Conservation (phyloP, 2,888 invertebrate genomes). For the Hoplodrina blanda region DNA sequence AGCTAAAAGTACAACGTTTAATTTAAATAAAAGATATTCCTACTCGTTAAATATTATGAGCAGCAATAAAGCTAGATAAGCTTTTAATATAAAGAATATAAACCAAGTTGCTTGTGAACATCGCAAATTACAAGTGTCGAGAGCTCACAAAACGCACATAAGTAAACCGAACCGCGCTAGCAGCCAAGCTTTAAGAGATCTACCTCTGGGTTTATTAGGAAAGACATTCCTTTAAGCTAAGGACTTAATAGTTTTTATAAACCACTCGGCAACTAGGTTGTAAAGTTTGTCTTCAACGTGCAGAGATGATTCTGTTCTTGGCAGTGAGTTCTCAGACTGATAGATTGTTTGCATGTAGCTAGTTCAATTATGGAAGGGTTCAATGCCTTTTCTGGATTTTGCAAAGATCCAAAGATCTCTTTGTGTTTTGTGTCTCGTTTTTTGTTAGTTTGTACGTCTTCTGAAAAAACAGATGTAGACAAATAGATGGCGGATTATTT, state of each 20-base stretch:
- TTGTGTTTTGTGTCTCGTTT: slow-evolving; percentile 2
- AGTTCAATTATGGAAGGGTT: slow-evolving; percentile 5
- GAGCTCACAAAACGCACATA: slow-evolving; percentile 55
- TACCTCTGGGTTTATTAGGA: slow-evolving; percentile 71
- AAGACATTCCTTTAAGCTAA: slow-evolving; percentile 66
- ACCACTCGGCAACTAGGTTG: slow-evolving; percentile 34
- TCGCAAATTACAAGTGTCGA: slow-evolving; percentile 58
- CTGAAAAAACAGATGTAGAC: slow-evolving; percentile 1
- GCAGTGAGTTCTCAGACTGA: slow-evolving; percentile 37
- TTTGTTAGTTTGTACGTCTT: slow-evolving; percentile 1
- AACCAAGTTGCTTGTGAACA: slow-evolving; percentile 52
- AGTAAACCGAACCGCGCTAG: slow-evolving; percentile 41
- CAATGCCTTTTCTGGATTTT: slow-evolving; percentile 11
- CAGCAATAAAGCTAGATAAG: slow-evolving; percentile 37
- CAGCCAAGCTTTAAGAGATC: slow-evolving; percentile 63
- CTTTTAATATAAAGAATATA: slow-evolving; percentile 59
- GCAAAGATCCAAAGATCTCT: not conserved
- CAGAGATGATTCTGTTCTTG: slow-evolving; percentile 32
- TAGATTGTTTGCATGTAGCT: slow-evolving; percentile 21
- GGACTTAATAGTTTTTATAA: slow-evolving; percentile 64
- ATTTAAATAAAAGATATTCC: slow-evolving; percentile 36
- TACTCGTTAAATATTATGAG: slow-evolving; percentile 37
- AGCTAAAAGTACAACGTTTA: not conserved
- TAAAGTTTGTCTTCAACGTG: slow-evolving; percentile 44
- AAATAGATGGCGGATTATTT: slow-evolving; percentile 23